Base-by-base conservation (phyloP, 2,797 vertebrate genomes). In the Arremon brunneinucha region DNA sequence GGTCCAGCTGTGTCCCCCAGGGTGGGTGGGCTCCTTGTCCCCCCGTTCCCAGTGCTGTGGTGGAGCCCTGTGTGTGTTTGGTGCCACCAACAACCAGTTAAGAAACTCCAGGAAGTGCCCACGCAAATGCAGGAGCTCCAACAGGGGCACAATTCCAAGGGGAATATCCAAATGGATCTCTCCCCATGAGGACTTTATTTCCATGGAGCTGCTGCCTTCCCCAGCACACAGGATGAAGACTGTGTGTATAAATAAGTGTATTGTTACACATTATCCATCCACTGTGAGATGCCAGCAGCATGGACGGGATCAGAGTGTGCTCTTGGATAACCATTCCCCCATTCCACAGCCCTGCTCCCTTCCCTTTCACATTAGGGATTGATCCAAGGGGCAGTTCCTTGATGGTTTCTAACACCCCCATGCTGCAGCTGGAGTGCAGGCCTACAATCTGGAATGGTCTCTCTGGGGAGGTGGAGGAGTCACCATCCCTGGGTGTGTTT, bases 261-360 rank as follows among this genome's bases (percentile, higher is more conserved):
- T 47, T 46, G 53, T 43, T 18, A 8, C 18, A 4, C 35, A 20
- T 59, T 52, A 23, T 17, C 46, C 6, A 14, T 32, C 18, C 65
- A 3, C 14, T 17, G 39, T 7, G 30, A 34, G 26, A 64, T 14
- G 39, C 49, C 1, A 1, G 77, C 70, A 62, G 72, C 69, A 3
- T 0, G n/a, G 39, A 7, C 0, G 0, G 56, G 59, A 41, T 32
- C 0, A 0, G 21, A 28, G 10, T 3, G 77, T 83, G 60, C 43
- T 92, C 64, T 75, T 3, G 8, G 74, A 30, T 32, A 22, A 18
- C 0, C 1, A 34, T 68, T 87, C 64, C 50, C 43, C 12, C 12
- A 12, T 14, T 6, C 32, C 10, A 0, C 11, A 4, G 13, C 39
- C 55, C 50, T 1, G 4, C 24, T 59, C 47, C 50, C 15, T 60